Conservation (phyloP, 2,888 invertebrate species). For the Sarcophaga variegata region DNA sequence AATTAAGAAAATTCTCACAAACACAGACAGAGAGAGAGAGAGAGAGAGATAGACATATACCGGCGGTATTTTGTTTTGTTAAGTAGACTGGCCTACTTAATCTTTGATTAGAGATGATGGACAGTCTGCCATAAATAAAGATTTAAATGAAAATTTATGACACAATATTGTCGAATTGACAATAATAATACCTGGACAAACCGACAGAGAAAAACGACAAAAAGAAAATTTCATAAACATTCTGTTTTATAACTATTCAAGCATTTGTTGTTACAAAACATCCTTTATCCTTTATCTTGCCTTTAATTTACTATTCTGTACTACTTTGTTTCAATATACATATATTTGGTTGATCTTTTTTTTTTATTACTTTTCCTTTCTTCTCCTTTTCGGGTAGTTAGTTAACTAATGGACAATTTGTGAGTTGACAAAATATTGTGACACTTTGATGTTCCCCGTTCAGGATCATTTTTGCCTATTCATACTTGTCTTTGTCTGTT, state of each 20-base stretch:
- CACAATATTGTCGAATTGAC: conserved; percentile 64
- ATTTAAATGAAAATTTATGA: conserved; percentile 67
- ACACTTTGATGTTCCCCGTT: conserved; percentile 62
- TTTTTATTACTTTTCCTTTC: conserved; percentile 8
- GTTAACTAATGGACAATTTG: conserved; percentile 68
- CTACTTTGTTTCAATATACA: not conserved
- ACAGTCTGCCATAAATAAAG: conserved; percentile 65
- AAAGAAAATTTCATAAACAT: conserved; percentile 44
- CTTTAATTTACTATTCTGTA: conserved; percentile 21
- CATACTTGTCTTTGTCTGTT: conserved; percentile 9
- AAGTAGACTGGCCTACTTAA: conserved; percentile 64
- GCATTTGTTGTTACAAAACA: conserved; percentile 10
- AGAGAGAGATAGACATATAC: not conserved
- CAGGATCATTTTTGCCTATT: not conserved
- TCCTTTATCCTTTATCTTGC: conserved; percentile 15
- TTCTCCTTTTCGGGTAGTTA: not conserved
- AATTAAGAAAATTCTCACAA: conserved; percentile 61
- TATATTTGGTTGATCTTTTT: conserved; percentile 34
- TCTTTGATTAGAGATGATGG: conserved; percentile 37
- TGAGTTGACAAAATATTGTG: conserved; percentile 72
- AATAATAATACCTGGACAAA: conserved; percentile 32
- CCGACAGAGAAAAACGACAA: conserved; percentile 17
- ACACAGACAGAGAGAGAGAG: not conserved
- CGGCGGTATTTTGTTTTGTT: conserved; percentile 46
- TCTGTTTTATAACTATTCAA: conserved; percentile 24